Evolutionary conservation across 2,888 invertebrate species (phyloP), one percentile per base, ranked within the genome.

Genomic region (Nemotelus nigrinus): DNA sequence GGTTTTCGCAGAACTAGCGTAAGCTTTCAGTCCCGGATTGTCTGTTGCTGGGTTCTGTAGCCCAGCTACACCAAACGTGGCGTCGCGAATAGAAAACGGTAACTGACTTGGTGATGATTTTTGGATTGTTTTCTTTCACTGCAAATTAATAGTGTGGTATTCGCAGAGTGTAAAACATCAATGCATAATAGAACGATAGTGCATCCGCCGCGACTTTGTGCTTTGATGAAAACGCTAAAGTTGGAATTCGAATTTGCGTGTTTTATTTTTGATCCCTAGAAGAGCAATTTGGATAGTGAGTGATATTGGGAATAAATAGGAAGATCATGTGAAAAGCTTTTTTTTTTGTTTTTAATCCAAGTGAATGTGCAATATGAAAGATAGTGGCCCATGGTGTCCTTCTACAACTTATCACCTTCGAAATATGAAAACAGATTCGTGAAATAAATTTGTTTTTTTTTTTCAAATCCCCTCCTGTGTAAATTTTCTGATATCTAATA

Each of bases 1-100:
- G 76, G 76, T 65, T 76, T 76, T 76, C 55, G 53, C 76, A 76
- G 64, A 76, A 65, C 39, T 76, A 44, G 48, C 53, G 80, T 67
- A 83, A 84, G 84, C 84, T 85, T 85, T 86, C 83, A 86, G 86
- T 86, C 86, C 86, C 85, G 86, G 86, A 84, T 86, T 85, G 86
- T 84, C 85, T 85, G 84, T 86, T 85, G 85, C 85, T 85, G 84
- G 84, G 84, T 84, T 83, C 85, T 82, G 83, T 81, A 78, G 82
- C 82, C 83, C 83, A 64, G 77, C 70, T 57, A 65, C 70, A 60
- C 74, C 48, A 74, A 63, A 58, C 72, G 72, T 58, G 45, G 72
- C 58, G 72, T 72, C 57, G 58, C 57, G 67, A 53, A 10, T 57
- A 58, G 55, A 50, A 68, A 76, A 76, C 47, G 68, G 77, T 68